Base-by-base conservation (phyloP, 2,797 vertebrate species). In the Hemibagrus guttatus region DNA sequence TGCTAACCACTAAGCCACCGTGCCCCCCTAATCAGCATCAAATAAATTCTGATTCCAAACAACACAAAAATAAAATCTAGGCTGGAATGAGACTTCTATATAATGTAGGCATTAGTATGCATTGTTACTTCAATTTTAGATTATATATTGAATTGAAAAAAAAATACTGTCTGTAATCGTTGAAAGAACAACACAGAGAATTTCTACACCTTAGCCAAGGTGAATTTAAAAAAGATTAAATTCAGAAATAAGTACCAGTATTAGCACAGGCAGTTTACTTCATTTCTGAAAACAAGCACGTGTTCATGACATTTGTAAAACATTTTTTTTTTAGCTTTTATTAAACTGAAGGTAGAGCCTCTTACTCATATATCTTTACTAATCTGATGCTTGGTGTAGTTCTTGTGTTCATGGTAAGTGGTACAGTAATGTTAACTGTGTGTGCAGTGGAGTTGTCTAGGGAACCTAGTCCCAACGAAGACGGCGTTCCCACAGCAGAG, bases 401-500 rank as follows among this genome's bases (percentile, higher is more conserved):
- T 75, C 23, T 54, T 68, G 13, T 78, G 46, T 21, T 64, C 16
- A 74, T 59, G 21, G 23, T 39, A n/a, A 52, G 28, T 63, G 54
- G 26, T 71, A 59, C 39, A 85, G 42, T 72, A 64, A 74, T 17
- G 4, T 6, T 81, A 39, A 39, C 8, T 58, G 35, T 89, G 52
- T 83, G 31, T 89, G 85, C 75, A 93, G 93, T 93, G 12, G 93
- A 94, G 81, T 88, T 95, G 64, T 95, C 95, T 88, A 94, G 95
- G 89, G 96, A 97, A 91, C 91, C 88, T 75, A 96, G 95, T 86
- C 96, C 95, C 16, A 84, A 89, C 19, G 95, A 95, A 68, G 95
- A 95, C 0, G 90, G 91, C 0, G 84, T 96, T 82, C 93, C 92
- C 21, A 87, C 97, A 0, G 97, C 98, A 0, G 98, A 99, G 87